Base-by-base conservation (phyloP, 2,113 vertebrate genomes). In the Rhinoderma darwinii region DNA sequence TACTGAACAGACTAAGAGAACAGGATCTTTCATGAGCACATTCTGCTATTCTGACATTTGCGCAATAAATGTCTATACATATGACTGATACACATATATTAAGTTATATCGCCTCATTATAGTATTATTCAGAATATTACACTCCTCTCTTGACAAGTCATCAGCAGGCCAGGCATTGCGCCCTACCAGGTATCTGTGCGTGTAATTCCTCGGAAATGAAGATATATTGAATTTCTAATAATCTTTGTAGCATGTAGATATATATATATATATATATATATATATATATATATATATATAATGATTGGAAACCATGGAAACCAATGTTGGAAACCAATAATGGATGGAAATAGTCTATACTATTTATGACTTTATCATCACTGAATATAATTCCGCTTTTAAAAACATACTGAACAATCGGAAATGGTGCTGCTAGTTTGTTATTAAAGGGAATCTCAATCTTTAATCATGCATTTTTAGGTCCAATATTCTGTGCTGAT, bases 241-340 rank as follows among this genome's bases (percentile, higher is more conserved):
- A 20, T 27, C 30, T 39, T 44, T 20, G 12, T 68, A 68, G 15
- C 41, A 47, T 70, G 44, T 15, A 39, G 39, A 32, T 44, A 44
- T 66, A 83, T n/a, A n/a, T n/a, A n/a, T n/a, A n/a, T n/a, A n/a
- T n/a, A n/a, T n/a, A n/a, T n/a, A n/a, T n/a, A n/a, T n/a, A n/a
- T n/a, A n/a, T n/a, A n/a, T n/a, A 47, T 70, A 30, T 15, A 39
- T 25, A 32, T 44, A 44, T 66, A 83, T 15, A 70, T 51, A 72
- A 83, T 54, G 63, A 83, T 83, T 17, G n/a, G 81, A 51, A 72
- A 32, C 66, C 43, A 51, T 70, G 43, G 82, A 83, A 72, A 72
- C 63, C 82, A 47, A 50, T 27, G 41, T 50, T 11, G 10, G n/a
- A n/a, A n/a, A n/a, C 41, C 61, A 44, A 68, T 30, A 32, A 83